Percentiles rank a stretch among this genome's conserved stretches.
phyloP scores from a whole-genome alignment of 2,797 vertebrate species.

The Aphelocoma californica region DNA sequence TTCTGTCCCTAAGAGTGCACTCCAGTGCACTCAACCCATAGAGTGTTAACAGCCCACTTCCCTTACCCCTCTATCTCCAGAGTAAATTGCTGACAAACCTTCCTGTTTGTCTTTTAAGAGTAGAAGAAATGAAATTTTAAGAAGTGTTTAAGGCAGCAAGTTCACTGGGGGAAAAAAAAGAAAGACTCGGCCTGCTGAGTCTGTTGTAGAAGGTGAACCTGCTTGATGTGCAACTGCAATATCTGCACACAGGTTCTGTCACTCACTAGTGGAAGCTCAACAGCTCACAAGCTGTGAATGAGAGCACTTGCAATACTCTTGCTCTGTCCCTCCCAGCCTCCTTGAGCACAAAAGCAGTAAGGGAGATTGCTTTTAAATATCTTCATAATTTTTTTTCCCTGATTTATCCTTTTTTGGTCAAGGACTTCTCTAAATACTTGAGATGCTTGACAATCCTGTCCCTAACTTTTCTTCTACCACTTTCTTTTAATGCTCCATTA shows the following conservation, averaged over 20 bases:
- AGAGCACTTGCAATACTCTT: background rate
- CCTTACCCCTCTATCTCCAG: background rate
- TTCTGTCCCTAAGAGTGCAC: background rate
- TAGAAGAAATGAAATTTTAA: background rate
- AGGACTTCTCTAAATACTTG: background rate
- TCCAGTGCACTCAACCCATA: background rate
- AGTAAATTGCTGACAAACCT: background rate
- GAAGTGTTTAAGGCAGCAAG: background rate
- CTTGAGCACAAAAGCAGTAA: background rate
- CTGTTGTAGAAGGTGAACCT: background rate
- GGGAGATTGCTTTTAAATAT: background rate
- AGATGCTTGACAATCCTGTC: background rate
- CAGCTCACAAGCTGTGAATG: background rate
- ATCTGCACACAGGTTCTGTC: background rate
- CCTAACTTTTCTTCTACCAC: background rate
- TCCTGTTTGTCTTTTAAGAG: constrained; percentile 3
- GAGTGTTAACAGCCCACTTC: background rate
- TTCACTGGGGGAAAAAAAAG: background rate
- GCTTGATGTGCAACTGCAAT: background rate
- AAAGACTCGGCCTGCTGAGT: background rate
- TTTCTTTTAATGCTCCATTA: background rate
- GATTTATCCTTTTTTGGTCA: background rate
- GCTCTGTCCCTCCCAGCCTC: background rate
- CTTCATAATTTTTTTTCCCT: background rate
- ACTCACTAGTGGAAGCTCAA: background rate